phyloP scores from a whole-genome alignment of 2,888 invertebrate genomes.

The Thymelicus acteon region DNA sequence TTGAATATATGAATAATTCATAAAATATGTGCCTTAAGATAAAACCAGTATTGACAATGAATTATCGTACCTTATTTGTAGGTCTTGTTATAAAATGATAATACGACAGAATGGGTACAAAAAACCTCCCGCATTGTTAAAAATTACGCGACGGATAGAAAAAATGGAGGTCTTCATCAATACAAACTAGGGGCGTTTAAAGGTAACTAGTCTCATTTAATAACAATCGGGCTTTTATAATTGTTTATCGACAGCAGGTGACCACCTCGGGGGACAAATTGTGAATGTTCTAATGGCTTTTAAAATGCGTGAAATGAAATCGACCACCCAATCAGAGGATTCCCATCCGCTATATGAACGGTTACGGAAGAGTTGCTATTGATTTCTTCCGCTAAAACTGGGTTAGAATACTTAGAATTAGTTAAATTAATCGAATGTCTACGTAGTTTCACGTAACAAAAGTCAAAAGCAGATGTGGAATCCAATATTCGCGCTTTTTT shows the following conservation, averaged over 20 bases:
- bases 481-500: too few relatives aligned
- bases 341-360: slow-evolving; percentile 41
- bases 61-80: slow-evolving; percentile 32
- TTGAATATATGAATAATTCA: slow-evolving; percentile 30
- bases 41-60: slow-evolving; percentile 23
- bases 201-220: slow-evolving; percentile 31
- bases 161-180: slow-evolving; percentile 26
- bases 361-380: slow-evolving; percentile 16
- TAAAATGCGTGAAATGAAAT: slow-evolving; percentile 77
- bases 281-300: slow-evolving; percentile 48
- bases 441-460: too few relatives aligned
- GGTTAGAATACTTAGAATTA: too few relatives aligned
- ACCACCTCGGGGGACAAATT: slow-evolving; percentile 18
- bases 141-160: slow-evolving; percentile 18
- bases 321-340: slow-evolving; percentile 73
- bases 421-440: too few relatives aligned
- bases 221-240: slow-evolving; percentile 34
- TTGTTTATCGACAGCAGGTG: slow-evolving; percentile 33
- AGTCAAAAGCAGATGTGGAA: too few relatives aligned
- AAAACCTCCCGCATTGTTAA: slow-evolving; percentile 21
- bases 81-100: slow-evolving; percentile 17
- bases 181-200: slow-evolving; percentile 27
- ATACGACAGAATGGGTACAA: slow-evolving; percentile 14
- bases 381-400: neutral
- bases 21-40: slow-evolving; percentile 18